Evolutionary conservation across 2,113 vertebrate genomes (phyloP), one percentile per base, ranked within the genome.

Genomic region (Bujurquina vittata): DNA sequence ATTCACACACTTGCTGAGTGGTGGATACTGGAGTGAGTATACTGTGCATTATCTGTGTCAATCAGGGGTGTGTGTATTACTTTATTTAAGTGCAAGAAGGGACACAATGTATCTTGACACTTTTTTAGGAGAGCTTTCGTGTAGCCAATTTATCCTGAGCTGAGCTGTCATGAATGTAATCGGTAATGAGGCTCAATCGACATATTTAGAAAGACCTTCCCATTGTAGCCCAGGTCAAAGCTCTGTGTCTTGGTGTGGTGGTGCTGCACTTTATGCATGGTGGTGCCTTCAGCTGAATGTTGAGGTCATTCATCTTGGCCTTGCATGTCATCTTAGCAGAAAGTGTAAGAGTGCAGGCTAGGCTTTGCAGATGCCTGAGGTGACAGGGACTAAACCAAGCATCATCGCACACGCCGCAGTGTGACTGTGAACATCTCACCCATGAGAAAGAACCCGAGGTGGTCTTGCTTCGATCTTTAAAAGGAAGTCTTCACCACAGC

Each of bases 401-500:
- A 7, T 20, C 10, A 7, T 1, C 58, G 11, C 31, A 55, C 10
- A 2, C n/a, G 20, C 5, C 10, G 18, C 4, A 10, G 20, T 65
- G 4, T 59, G 14, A 65, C 35, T 61, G 20, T 62, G 55, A 37
- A 67, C 75, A 69, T 56, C 14, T 75, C 7, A 61, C 22, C 43
- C 56, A 23, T 18, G 5, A 11, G n/a, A 75, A 4, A 46, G 35
- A 33, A 29, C 62, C 8, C 69, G 15, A 1, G 59, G 40, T 15
- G 40, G 23, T 29, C 65, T 69, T 49, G 23, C 23, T 29, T 35
- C 61, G 18, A 23, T 57, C 33, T 57, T 46, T 79, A 2, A 65
- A 54, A 85, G 75, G 62, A 84, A 80, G 78, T 79, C 73, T 79
- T 87, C 35, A 85, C 85, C 87, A 79, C 80, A 85, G 29, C 12